These are phyloP conservation scores for Arctocebus calabarensis DNA, from an alignment of 2,797 vertebrate species.

Conservation along the genomic window DNA sequence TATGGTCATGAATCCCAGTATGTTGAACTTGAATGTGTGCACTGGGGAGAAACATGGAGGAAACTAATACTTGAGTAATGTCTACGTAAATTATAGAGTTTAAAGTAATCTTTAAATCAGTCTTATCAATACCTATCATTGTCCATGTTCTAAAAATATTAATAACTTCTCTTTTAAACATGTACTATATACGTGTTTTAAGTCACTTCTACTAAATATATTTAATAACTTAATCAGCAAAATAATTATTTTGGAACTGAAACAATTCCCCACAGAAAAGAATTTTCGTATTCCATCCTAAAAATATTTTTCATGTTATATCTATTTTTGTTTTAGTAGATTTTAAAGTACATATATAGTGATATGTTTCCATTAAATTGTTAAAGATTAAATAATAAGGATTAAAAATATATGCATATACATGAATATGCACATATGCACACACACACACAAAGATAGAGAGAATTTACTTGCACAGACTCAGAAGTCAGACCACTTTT, in stretches of 20 bases:
- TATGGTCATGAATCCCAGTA: neutral
- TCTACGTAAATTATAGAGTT: neutral
- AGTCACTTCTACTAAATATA: neutral
- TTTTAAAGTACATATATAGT: neutral
- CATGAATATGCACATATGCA: neutral
- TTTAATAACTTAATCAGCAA: neutral
- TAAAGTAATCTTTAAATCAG: neutral
- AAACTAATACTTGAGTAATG: neutral
- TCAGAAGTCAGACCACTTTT: neutral
- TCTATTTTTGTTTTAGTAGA: neutral
- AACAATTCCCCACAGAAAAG: neutral
- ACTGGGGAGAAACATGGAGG: neutral
- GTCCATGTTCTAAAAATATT: neutral
- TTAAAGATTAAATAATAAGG: neutral
- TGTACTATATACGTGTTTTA: neutral
- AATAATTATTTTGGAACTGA: slow-evolving; percentile 13
- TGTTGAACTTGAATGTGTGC: slow-evolving; percentile 3
- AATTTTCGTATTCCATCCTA: neutral
- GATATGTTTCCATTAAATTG: neutral
- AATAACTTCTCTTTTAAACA: neutral
- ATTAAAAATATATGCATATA: neutral
- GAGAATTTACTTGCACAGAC: neutral
- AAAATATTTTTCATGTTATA: neutral
- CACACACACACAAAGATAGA: neutral
- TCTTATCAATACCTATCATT: neutral